Evolutionary conservation across 1,140 invertebrate species (phyloP), one percentile per base, ranked within the genome.

Genomic region (Anagrus nilaparvatae): DNA sequence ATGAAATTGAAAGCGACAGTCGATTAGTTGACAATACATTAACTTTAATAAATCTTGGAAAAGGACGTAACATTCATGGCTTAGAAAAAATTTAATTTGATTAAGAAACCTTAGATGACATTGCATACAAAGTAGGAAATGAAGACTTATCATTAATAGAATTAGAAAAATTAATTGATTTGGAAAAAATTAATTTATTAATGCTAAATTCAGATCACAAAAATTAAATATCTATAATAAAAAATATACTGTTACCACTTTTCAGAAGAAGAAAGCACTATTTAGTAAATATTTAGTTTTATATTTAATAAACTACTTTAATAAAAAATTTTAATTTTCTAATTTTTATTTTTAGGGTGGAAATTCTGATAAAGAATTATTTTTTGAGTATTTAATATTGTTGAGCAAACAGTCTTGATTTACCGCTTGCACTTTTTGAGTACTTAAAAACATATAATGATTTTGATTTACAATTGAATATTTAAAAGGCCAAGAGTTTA

Each of bases 81-180:
- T 57, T 87, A 16, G 74, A 79, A 41, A 56, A 67, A 34, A 60
- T 86, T 2, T 58, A 79, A 42, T 72, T 79, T 53, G 72, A 84
- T 43, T 63, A 88, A 14, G 62, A 79, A 47, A 82, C 78, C 6
- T 66, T 87, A 43, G 78, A 84, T 51, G 77, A 76, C 43, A 59
- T 88, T 21, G 71, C 87, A 17, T 88, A 88, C 53, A 82, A 86
- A 54, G 73, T 81, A 41, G 69, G 74, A 40, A 52, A 81, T 9
- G 75, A 79, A 40, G 68, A 74, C 19, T 71, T 77, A 48, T 72
- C 74, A 2, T 66, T 85, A 17, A 56, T 67, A 2, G 53, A 78
- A 35, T 61, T 86, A n/a, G 71, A 78, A 52, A 70, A 74, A 30
- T 69, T 81, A 56, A 67, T 63, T 12, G 65, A 77, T 28, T 60